Base-by-base conservation (phyloP, 2,113 vertebrate species). In the Peromyscus californicus region DNA sequence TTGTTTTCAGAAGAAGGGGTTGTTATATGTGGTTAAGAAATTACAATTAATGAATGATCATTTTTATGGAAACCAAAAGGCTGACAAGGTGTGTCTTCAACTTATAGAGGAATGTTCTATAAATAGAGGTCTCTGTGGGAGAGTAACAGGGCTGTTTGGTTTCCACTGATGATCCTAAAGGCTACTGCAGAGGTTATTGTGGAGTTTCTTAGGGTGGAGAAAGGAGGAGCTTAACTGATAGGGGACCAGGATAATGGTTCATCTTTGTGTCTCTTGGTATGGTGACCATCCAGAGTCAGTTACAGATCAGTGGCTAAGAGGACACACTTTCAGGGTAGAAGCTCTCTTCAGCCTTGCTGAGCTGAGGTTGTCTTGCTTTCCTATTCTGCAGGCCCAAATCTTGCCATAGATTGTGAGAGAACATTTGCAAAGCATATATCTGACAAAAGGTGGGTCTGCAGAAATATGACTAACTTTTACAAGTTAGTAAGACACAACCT, bases 11-110 rank as follows among this genome's bases (percentile, higher is more conserved):
- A 98, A 91, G 65, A 76, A 90, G 70, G 45, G 79, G 45, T 95
- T 97, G 95, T 24, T 85, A 94, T 13, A 54, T 90, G 90, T 96
- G 94, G 96, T 97, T 98, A 98, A 95, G 97, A 86, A 96, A 95
- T 92, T 98, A 97, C 98, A 98, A 98, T 98, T 98, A 98, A 98
- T 86, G 98, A 95, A 95, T 97, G 95, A 97, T 97, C 93, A 95
- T 97, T 98, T 98, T 97, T 98, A 97, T 97, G 95, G 98, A 97
- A 97, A 96, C 94, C 87, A 82, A 76, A 95, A n/a, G 82, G 45
- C 95, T 80, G 86, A 59, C 59, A 88, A 83, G n/a, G 74, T 51
- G 12, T 95, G 79, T 97, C 97, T 93, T 97, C 97, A 80, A 72
- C 79, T 97, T 96, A 97, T 95, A 89, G 78, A 88, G 86, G 94